A percentile compares a stretch with the other conserved stretches of the same genome.
Conservation (phyloP, 2,888 invertebrate genomes). For the Gymnosoma rotundatum region DNA sequence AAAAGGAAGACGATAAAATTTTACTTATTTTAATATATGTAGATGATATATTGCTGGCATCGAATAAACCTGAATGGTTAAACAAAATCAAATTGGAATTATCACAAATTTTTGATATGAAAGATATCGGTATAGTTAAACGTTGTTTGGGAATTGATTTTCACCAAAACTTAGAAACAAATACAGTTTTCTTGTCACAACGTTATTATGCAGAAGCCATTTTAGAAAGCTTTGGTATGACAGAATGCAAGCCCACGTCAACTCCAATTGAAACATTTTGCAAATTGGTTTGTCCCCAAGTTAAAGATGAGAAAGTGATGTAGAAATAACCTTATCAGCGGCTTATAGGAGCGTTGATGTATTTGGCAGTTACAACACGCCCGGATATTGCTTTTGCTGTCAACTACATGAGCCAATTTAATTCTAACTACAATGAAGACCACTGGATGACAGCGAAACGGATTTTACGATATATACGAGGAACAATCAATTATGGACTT, state of each 20-base stretch:
- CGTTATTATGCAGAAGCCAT: slow-evolving; percentile 56
- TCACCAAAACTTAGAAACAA: slow-evolving; percentile 44
- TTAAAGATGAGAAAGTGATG: slow-evolving; percentile 53
- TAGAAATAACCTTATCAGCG: slow-evolving; percentile 64
- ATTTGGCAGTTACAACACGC: slow-evolving; percentile 64
- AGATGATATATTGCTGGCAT: too few relatives aligned
- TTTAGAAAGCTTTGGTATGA: slow-evolving; percentile 63
- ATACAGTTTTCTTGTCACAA: slow-evolving; percentile 55
- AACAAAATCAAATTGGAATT: slow-evolving; percentile 48
- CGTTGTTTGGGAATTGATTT: slow-evolving; percentile 67
- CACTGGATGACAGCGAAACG: slow-evolving; percentile 70
- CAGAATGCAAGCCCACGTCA: slow-evolving; percentile 54
- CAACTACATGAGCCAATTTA: slow-evolving; percentile 66
- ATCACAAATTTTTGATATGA: slow-evolving; percentile 65
- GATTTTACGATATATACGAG: slow-evolving; percentile 63
- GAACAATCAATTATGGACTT: slow-evolving; percentile 58
- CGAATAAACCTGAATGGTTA: slow-evolving; percentile 30
- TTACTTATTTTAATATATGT: too few relatives aligned
- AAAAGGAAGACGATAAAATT: too few relatives aligned
- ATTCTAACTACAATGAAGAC: slow-evolving; percentile 57
- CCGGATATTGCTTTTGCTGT: slow-evolving; percentile 58
- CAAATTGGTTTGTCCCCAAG: slow-evolving; percentile 36
- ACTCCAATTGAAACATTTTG: slow-evolving; percentile 59
- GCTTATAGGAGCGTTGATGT: slow-evolving; percentile 68
- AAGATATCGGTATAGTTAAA: slow-evolving; percentile 68